Percentiles rank a stretch among this genome's conserved stretches.
phyloP scores from a whole-genome alignment of 1,140 invertebrate genomes.

The Drosophila suzukii region DNA sequence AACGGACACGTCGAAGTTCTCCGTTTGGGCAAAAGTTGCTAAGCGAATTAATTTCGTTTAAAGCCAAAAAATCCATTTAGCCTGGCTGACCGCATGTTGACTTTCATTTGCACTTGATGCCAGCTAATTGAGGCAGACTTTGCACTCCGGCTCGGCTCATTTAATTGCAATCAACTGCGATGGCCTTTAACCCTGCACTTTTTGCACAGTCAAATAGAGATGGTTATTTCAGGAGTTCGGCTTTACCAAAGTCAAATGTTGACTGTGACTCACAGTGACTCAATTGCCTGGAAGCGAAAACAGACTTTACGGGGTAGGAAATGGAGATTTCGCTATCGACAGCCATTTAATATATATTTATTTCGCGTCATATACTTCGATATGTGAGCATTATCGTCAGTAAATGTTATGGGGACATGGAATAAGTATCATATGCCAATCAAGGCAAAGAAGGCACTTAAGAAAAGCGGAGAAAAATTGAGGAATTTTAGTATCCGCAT shows the following conservation, averaged over 20 bases:
- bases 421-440: slow-evolving; percentile 12
- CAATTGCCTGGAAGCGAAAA: slow-evolving; percentile 35
- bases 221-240: background rate
- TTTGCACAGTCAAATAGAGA: slow-evolving; percentile 2
- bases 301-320: slow-evolving; percentile 1
- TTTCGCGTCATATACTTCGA: slow-evolving; percentile 30
- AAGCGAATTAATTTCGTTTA: slow-evolving; percentile 36
- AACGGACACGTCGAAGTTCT: slow-evolving; percentile 23
- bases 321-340: slow-evolving; percentile 6
- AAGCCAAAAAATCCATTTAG: slow-evolving; percentile 46
- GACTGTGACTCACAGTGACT: slow-evolving; percentile 1
- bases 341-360: slow-evolving; percentile 48
- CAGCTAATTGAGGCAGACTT: slow-evolving; percentile 59
- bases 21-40: slow-evolving; percentile 11
- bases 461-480: background rate
- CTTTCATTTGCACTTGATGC: slow-evolving; percentile 61
- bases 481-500: background rate
- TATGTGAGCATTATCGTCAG: slow-evolving; percentile 42
- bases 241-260: slow-evolving; percentile 22
- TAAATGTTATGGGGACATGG: slow-evolving; percentile 9
- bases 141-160: slow-evolving; percentile 14
- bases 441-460: background rate
- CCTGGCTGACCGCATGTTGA: slow-evolving; percentile 31
- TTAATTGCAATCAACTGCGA: slow-evolving; percentile 63
- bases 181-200: slow-evolving; percentile 15